These are phyloP conservation scores for Dicentrarchus labrax DNA, from an alignment of 2,113 vertebrate species.

Conservation along the genomic window DNA sequence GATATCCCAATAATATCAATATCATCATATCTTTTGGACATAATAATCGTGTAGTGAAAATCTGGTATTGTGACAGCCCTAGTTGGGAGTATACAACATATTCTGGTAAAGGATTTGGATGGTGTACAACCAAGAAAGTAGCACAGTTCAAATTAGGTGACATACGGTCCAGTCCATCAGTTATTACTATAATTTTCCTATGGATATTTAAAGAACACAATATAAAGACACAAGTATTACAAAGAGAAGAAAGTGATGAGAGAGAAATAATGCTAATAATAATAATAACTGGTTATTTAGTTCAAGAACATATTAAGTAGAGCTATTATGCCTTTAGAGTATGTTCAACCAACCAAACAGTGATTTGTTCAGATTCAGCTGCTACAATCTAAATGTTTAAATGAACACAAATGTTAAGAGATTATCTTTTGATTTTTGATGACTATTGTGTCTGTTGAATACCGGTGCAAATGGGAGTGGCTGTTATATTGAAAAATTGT, in stretches of 20 bases:
- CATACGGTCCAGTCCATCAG: not conserved
- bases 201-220: not conserved
- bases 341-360: not conserved
- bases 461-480: not conserved
- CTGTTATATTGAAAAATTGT: not conserved
- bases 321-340: not conserved
- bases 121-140: not conserved
- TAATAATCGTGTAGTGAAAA: no score
- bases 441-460: not conserved
- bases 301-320: not conserved
- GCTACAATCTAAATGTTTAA: not conserved
- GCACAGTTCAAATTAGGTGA: not conserved
- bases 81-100: not conserved
- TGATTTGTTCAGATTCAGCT: not conserved
- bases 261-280: not conserved
- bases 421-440: not conserved
- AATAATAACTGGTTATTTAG: not conserved
- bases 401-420: not conserved
- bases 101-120: not conserved
- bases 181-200: not conserved
- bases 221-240: not conserved
- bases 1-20: no score
- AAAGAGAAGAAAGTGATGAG: not conserved
- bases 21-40: no score
- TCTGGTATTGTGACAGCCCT: no score